A percentile compares a stretch with the other conserved stretches of the same genome.
These are phyloP conservation scores for Leptarthrus brevirostris DNA, from an alignment of 2,888 invertebrate genomes.

Conservation along the genomic window DNA sequence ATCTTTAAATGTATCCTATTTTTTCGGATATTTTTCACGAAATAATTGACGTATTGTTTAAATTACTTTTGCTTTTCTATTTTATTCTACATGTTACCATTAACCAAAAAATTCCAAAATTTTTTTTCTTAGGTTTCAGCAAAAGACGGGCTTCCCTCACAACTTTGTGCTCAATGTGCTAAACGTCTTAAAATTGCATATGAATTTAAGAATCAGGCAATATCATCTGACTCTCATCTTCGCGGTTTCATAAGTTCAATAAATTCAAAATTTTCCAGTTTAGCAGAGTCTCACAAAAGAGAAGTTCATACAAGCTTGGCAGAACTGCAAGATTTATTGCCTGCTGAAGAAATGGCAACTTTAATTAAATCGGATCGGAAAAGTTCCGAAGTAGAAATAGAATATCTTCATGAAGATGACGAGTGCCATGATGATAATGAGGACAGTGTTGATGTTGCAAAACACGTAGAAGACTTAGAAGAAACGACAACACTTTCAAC, in stretches of 20 bases:
- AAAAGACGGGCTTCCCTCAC: slow-evolving; percentile 54
- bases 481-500: not conserved
- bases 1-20: too few relatives aligned
- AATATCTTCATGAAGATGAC: not conserved
- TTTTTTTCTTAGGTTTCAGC: slow-evolving; percentile 49
- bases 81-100: too few relatives aligned
- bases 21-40: too few relatives aligned
- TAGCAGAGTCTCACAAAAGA: slow-evolving; percentile 2
- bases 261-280: slow-evolving; percentile 44
- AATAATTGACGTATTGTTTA: too few relatives aligned
- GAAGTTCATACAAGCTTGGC: not conserved
- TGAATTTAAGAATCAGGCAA: slow-evolving; percentile 53
- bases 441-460: not conserved
- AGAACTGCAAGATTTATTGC: not conserved
- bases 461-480: not conserved
- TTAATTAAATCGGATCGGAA: not conserved
- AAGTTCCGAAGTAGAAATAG: not conserved
- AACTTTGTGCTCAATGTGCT: slow-evolving; percentile 53
- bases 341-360: not conserved
- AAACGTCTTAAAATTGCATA: slow-evolving; percentile 51
- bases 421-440: not conserved
- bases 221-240: slow-evolving; percentile 51
- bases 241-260: slow-evolving; percentile 47
- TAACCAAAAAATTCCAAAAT: too few relatives aligned
- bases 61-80: too few relatives aligned